Percentiles rank a stretch among this genome's conserved stretches.
phyloP scores from a whole-genome alignment of 1,140 invertebrate genomes.

The Ceratina australensis region DNA sequence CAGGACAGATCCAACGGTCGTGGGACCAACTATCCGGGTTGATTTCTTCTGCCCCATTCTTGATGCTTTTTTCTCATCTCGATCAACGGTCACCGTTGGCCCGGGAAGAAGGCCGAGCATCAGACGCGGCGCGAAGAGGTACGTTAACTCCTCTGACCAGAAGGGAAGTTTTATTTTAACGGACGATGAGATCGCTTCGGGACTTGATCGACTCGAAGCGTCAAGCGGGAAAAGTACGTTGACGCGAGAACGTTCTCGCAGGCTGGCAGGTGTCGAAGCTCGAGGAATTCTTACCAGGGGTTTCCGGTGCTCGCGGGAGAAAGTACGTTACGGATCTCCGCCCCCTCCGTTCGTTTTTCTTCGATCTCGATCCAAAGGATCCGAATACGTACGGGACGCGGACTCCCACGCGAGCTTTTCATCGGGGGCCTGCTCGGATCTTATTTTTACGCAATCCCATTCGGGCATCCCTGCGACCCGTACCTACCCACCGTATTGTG shows the following conservation, averaged over 20 bases:
- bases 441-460: constrained; percentile 73
- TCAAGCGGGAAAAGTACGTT: background rate
- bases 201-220: background rate
- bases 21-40: constrained; percentile 62
- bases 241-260: no score
- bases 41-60: constrained; percentile 30
- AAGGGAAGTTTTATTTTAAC: background rate
- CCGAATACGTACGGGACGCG: constrained; percentile 19
- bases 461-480: constrained; percentile 48
- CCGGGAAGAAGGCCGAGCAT: no score
- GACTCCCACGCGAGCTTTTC: constrained; percentile 69
- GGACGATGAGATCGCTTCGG: background rate
- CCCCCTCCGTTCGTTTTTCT: constrained; percentile 16
- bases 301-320: constrained; percentile 25
- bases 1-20: constrained; percentile 67
- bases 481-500: constrained; percentile 66
- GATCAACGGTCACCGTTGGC: background rate
- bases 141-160: background rate
- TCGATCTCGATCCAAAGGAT: constrained; percentile 32
- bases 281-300: background rate
- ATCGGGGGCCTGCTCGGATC: constrained; percentile 49
- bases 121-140: background rate
- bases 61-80: constrained; percentile 12
- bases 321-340: constrained; percentile 41
- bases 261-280: constrained; percentile 32